Percentiles rank a stretch among this genome's conserved stretches.
These are phyloP conservation scores for Harpalus rubripes DNA, from an alignment of 2,888 invertebrate species.

Conservation along the genomic window DNA sequence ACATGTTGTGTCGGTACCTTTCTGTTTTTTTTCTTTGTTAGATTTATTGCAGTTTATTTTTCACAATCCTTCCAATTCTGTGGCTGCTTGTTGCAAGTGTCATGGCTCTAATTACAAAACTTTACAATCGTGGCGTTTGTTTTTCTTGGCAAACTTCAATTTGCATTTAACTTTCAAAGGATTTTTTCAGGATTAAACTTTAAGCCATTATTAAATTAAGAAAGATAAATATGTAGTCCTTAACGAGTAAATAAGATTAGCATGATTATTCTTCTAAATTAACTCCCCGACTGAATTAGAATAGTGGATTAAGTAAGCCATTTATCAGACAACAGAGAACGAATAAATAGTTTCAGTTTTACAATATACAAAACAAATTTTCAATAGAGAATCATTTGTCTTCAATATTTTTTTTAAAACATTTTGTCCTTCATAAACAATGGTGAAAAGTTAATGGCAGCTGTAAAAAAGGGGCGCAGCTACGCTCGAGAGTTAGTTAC, in stretches of 20 bases:
- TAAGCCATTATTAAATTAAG: conserved; percentile 35
- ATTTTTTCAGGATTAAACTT: conserved; percentile 27
- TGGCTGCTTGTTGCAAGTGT: conserved; percentile 5
- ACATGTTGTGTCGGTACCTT: background rate
- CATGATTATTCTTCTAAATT: conserved; percentile 27
- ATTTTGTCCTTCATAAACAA: too few species aligned
- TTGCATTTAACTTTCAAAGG: conserved; percentile 8
- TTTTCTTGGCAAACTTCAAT: conserved; percentile 16
- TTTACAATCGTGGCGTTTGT: background rate
- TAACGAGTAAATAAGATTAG: conserved; percentile 26
- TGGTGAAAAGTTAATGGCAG: too few species aligned
- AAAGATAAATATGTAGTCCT: conserved; percentile 28
- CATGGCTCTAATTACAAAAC: conserved; percentile 33
- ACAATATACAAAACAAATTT: too few species aligned
- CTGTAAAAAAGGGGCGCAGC: too few species aligned
- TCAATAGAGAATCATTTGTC: too few species aligned
- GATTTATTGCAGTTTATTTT: conserved; percentile 41
- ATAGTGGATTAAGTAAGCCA: background rate
- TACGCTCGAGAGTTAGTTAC: too few species aligned
- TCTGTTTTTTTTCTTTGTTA: conserved; percentile 2
- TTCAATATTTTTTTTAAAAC: too few species aligned
- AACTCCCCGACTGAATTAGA: background rate
- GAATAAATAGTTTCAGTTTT: too few species aligned
- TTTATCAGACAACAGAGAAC: background rate
- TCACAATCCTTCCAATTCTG: conserved; percentile 28